A percentile compares a stretch with the other conserved stretches of the same genome.
These are phyloP conservation scores for Mythimna loreyi DNA, from an alignment of 2,888 invertebrate species.

Conservation along the genomic window DNA sequence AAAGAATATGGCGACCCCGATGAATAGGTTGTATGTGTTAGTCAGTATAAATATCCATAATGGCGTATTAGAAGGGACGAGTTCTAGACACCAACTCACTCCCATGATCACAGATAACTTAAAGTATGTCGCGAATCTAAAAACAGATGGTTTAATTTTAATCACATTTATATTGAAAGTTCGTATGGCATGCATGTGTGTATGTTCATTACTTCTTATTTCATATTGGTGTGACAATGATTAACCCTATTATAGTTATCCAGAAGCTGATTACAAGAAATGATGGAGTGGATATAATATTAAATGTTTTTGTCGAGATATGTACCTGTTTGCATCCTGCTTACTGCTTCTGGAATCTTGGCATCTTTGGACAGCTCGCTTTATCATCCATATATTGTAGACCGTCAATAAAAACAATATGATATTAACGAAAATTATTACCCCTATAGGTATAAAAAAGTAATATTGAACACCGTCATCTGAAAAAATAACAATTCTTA, in stretches of 20 bases:
- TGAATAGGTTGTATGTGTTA: constrained; percentile 64
- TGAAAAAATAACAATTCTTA: constrained; percentile 18
- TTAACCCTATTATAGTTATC: no score
- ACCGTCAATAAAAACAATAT: constrained; percentile 37
- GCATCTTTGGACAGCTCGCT: constrained; percentile 2
- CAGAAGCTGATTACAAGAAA: no score
- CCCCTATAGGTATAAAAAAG: constrained; percentile 16
- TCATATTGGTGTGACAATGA: no score
- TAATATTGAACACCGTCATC: constrained; percentile 1
- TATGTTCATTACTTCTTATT: no score
- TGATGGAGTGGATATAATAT: no score
- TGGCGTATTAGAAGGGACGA: constrained; percentile 19
- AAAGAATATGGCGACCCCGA: constrained; percentile 71
- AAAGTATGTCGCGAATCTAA: constrained; percentile 68
- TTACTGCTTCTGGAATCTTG: constrained; percentile 24
- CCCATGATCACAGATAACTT: constrained; percentile 73
- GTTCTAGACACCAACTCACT: constrained; percentile 70
- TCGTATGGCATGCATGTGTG: no score
- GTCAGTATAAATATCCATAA: constrained; percentile 47
- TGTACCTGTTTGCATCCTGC: constrained; percentile 35
- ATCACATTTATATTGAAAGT: no score
- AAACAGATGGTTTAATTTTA: background rate
- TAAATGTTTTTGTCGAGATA: background rate
- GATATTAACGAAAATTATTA: constrained; percentile 37
- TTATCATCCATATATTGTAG: constrained; percentile 40